Base-by-base conservation (phyloP, 2,113 vertebrate species). In the Apaloderma vittatum region DNA sequence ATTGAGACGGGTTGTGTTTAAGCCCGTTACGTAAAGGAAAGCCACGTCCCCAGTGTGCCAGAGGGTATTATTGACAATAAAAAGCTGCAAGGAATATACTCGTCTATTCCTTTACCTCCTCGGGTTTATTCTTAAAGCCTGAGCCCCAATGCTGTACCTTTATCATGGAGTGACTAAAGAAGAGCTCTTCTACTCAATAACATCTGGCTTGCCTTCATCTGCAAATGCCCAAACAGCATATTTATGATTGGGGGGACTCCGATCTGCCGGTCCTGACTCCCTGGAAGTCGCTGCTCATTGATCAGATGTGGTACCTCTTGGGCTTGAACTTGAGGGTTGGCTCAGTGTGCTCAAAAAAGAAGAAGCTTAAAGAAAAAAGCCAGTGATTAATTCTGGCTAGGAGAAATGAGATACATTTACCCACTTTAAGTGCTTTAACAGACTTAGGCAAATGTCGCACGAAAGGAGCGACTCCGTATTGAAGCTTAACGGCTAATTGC, bases 401-500 rank as follows among this genome's bases (percentile, higher is more conserved):
- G 26, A 57, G 7, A 29, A n/a, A 12, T 1, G 45, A 52, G 30
- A 51, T 27, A 3, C 17, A 0, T 79, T 59, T 40, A 86, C 40
- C 52, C 22, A 4, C 58, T 77, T 49, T 22, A 51, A 59, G 32
- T 8, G 20, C 70, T 17, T 17, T 46, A 58, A 59, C 34, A 19
- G 54, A n/a, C 68, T 82, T 24, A 43, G 6, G 4, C 48, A 15
- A 15, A 67, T 73, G 67, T 23, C 34, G 43, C 24, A 49, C 0
- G 2, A 49, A 83, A 46, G 37, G 43, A 92, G 58, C 1, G 0
- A 51, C 63, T 80, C 83, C 4, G 15, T 86, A 76, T 93, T 90
- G 85, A 71, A 92, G 95, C 62, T 94, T 92, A 93, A 94, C 66
- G 73, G 58, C 82, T 96, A 94, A 96, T 96, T 93, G 68, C 81